phyloP scores from a whole-genome alignment of 2,888 invertebrate species.

The Acleris literana region DNA sequence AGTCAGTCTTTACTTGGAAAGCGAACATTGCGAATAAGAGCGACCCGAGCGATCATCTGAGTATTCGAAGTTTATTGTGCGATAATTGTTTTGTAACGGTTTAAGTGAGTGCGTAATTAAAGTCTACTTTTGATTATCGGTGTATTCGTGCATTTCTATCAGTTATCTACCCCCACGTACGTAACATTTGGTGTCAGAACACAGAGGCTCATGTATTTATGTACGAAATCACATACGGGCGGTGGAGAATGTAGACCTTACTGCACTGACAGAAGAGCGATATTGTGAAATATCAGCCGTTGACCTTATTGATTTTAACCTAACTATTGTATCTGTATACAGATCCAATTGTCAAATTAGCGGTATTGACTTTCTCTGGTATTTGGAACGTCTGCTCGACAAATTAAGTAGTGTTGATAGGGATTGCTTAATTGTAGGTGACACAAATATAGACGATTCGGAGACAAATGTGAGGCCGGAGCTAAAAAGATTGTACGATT shows the following conservation, averaged over 20 bases:
- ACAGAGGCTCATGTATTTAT: constrained; percentile 8
- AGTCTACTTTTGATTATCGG: too few relatives aligned
- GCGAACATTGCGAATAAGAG: too few relatives aligned
- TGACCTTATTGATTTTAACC: neutral
- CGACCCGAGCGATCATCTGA: too few relatives aligned
- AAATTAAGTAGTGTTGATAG: constrained; percentile 3
- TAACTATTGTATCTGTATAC: constrained; percentile 1
- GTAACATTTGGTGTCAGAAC: too few relatives aligned
- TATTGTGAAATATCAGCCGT: too few relatives aligned
- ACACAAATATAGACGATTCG: constrained; percentile 4
- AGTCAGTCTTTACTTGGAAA: too few relatives aligned
- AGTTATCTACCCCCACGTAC: too few relatives aligned
- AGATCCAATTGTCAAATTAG: constrained; percentile 10
- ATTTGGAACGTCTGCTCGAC: constrained; percentile 12
- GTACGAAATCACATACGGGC: neutral
- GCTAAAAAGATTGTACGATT: constrained; percentile 2
- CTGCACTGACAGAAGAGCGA: neutral
- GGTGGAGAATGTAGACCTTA: neutral
- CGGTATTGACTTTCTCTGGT: neutral
- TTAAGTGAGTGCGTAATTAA: too few relatives aligned
- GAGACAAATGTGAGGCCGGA: neutral
- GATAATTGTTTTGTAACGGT: too few relatives aligned
- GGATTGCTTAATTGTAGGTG: constrained; percentile 9
- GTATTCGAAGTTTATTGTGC: too few relatives aligned
- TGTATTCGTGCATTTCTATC: too few relatives aligned